Conservation (phyloP, 2,113 vertebrate genomes). For the Rhipidura dahli region DNA sequence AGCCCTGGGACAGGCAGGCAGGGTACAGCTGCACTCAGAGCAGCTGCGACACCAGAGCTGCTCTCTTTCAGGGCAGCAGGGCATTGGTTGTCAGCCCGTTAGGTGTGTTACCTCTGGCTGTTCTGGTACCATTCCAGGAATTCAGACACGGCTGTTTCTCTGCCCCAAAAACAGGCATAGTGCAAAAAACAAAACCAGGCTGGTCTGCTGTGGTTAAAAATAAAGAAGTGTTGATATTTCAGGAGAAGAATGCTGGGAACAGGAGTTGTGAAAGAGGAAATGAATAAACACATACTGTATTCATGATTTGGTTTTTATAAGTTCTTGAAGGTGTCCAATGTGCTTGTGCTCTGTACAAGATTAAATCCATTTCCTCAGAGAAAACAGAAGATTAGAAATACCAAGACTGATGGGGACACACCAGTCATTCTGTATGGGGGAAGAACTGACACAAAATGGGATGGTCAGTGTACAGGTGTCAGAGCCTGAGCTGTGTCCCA, state of each 20-base stretch:
- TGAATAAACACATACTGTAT: neutral
- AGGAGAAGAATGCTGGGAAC: neutral
- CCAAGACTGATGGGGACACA: neutral
- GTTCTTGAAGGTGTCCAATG: neutral
- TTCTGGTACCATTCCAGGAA: neutral
- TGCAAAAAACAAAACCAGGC: neutral
- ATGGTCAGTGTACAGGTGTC: neutral
- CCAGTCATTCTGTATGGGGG: neutral
- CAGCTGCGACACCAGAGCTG: neutral
- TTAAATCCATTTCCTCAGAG: neutral
- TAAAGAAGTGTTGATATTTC: neutral
- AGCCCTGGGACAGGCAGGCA: neutral
- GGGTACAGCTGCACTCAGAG: fast-evolving
- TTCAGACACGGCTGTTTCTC: neutral
- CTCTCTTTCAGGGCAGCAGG: neutral
- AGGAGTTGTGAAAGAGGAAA: neutral
- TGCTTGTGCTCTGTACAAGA: neutral
- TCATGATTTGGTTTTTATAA: neutral
- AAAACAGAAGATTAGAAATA: neutral
- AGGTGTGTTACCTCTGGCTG: neutral
- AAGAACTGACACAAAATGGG: neutral
- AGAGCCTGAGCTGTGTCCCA: neutral
- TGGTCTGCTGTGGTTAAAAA: neutral
- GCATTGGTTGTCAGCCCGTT: neutral
- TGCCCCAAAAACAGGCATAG: neutral